phyloP scores from a whole-genome alignment of 1,140 invertebrate genomes.

The Macrotrachela quadricornifera region DNA sequence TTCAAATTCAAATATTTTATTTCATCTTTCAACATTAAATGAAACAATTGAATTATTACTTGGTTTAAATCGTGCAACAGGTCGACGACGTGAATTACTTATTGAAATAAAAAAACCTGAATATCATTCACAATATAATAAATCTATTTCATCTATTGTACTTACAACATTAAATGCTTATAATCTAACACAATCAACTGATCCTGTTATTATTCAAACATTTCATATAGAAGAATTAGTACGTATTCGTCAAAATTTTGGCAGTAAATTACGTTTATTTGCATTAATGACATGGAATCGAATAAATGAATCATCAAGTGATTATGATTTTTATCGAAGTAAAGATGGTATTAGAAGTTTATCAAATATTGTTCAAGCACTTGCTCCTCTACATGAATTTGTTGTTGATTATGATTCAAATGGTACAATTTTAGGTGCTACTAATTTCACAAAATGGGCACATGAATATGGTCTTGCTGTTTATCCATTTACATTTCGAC shows the following conservation, averaged over 20 bases:
- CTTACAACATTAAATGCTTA: no score
- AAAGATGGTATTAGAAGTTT: constrained; percentile 1
- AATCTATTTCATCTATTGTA: no score
- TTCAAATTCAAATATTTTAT: not conserved
- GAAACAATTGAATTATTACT: constrained; percentile 6
- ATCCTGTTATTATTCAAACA: no score
- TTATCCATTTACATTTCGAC: constrained; percentile 6
- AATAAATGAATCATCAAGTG: no score
- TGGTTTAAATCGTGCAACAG: not conserved
- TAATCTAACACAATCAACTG: no score
- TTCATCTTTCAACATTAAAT: constrained; percentile 1
- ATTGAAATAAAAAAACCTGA: constrained; percentile 5
- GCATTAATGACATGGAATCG: no score
- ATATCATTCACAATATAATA: not conserved
- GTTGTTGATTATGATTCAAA: not conserved
- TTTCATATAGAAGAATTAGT: no score
- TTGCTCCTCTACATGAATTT: not conserved
- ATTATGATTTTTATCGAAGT: not conserved
- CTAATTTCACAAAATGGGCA: not conserved
- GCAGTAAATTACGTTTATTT: no score
- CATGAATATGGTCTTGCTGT: constrained; percentile 2
- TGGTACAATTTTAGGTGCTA: not conserved
- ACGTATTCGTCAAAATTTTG: no score
- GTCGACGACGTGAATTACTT: not conserved
- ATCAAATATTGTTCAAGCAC: not conserved